Evolutionary conservation across 2,888 invertebrate genomes (phyloP).

Genomic region (Mesorhabditis sp.): DNA sequence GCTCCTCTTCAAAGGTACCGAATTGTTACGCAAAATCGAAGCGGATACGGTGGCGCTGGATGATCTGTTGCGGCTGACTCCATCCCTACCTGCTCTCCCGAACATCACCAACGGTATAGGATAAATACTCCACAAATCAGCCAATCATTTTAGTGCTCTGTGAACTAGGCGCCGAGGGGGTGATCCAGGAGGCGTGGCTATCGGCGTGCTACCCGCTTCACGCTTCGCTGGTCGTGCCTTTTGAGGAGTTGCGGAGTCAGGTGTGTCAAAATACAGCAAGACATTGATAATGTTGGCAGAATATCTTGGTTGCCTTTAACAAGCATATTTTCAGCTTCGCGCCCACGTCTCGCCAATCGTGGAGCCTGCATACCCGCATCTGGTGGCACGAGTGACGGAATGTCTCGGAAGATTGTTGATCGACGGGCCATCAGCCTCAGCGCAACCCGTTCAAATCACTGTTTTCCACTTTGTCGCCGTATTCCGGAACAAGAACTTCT

Average conservation of each 20-base stretch:
- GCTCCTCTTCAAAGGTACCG: slow-evolving; percentile 61
- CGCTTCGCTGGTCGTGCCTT: slow-evolving; percentile 43
- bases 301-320: background rate
- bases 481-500: slow-evolving; percentile 36
- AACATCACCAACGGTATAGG: slow-evolving; percentile 45
- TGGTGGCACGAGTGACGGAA: slow-evolving; percentile 36
- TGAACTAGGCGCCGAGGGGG: slow-evolving; percentile 45
- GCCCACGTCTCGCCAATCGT: slow-evolving; percentile 30
- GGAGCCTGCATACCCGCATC: slow-evolving; percentile 35
- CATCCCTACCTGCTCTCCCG: slow-evolving; percentile 45
- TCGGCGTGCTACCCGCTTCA: slow-evolving; percentile 41
- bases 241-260: slow-evolving; percentile 32
- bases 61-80: slow-evolving; percentile 59
- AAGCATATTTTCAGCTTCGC: background rate
- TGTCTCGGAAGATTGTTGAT: slow-evolving; percentile 28
- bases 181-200: slow-evolving; percentile 53
- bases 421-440: slow-evolving; percentile 22
- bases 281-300: too few relatives aligned
- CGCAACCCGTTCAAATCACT: slow-evolving; percentile 13
- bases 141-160: slow-evolving; percentile 34
- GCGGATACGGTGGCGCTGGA: slow-evolving; percentile 62
- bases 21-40: slow-evolving; percentile 61
- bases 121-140: background rate
- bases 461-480: slow-evolving; percentile 42
- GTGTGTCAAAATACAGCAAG: slow-evolving; percentile 20